These are phyloP conservation scores for Allygus modestus DNA, from an alignment of 2,888 invertebrate genomes.

Conservation along the genomic window DNA sequence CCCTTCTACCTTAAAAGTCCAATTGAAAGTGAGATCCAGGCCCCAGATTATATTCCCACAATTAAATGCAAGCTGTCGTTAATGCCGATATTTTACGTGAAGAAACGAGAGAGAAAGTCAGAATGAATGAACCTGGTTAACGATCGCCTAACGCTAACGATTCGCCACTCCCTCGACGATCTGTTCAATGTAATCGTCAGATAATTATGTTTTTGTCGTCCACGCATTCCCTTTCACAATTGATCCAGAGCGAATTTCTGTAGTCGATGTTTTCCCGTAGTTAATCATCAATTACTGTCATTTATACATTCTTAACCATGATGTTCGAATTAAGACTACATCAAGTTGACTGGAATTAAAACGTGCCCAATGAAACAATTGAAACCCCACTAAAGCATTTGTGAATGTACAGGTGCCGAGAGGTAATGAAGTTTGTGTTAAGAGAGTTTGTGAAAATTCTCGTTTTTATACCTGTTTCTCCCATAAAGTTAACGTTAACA, in stretches of 20 bases:
- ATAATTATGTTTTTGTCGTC: slow-evolving; percentile 10
- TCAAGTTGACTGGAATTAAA: too few species aligned
- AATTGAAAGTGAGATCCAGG: background rate
- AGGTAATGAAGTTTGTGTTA: too few species aligned
- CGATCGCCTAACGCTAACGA: background rate
- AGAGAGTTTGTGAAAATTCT: too few species aligned
- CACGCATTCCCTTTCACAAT: background rate
- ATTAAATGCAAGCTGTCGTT: slow-evolving; percentile 1
- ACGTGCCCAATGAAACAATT: too few species aligned
- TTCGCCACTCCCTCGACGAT: background rate
- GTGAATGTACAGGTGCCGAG: too few species aligned
- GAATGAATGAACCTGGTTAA: background rate
- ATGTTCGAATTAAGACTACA: too few species aligned
- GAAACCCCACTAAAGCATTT: too few species aligned
- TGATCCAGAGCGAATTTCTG: background rate
- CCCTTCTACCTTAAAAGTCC: background rate
- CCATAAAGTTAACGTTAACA: too few species aligned
- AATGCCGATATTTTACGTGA: slow-evolving; percentile 16
- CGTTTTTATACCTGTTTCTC: too few species aligned
- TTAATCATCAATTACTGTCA: too few species aligned
- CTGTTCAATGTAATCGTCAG: background rate
- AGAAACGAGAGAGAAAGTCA: slow-evolving; percentile 27
- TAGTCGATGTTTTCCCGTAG: background rate
- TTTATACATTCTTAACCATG: too few species aligned
- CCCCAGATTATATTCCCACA: slow-evolving; percentile 1